A percentile compares a stretch with the other conserved stretches of the same genome.
These are phyloP conservation scores for Halocaridina rubra DNA, from an alignment of 2,888 invertebrate genomes.

Conservation along the genomic window DNA sequence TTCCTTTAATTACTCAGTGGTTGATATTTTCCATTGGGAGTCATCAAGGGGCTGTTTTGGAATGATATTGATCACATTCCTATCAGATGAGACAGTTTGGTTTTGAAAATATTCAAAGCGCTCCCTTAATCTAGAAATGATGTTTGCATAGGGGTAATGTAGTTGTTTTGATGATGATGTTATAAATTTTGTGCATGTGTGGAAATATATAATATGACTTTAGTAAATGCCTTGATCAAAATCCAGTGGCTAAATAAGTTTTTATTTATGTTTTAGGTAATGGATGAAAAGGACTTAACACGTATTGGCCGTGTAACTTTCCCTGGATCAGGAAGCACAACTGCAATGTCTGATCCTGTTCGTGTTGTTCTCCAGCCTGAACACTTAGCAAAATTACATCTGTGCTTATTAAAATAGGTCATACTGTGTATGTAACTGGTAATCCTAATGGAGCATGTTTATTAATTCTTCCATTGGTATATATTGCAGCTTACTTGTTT, in stretches of 20 bases:
- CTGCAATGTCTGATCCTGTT: not conserved
- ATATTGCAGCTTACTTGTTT: too few species aligned
- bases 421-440: too few species aligned
- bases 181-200: not conserved
- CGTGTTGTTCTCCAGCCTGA: slow-evolving; percentile 47
- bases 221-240: not conserved
- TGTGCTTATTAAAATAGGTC: slow-evolving; percentile 36
- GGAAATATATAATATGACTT: not conserved
- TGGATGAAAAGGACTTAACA: slow-evolving; percentile 37
- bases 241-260: not conserved
- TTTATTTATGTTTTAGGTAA: not conserved
- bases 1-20: too few species aligned
- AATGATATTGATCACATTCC: too few species aligned
- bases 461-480: too few species aligned
- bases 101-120: too few species aligned
- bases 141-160: too few species aligned
- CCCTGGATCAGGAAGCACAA: not conserved
- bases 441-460: too few species aligned
- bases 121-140: too few species aligned
- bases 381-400: slow-evolving; percentile 40
- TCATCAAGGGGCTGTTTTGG: too few species aligned
- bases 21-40: too few species aligned
- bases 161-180: not conserved
- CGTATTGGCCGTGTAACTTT: slow-evolving; percentile 37
- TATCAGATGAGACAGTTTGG: too few species aligned